phyloP scores from a whole-genome alignment of 2,888 invertebrate genomes.

The Melolontha melolontha region DNA sequence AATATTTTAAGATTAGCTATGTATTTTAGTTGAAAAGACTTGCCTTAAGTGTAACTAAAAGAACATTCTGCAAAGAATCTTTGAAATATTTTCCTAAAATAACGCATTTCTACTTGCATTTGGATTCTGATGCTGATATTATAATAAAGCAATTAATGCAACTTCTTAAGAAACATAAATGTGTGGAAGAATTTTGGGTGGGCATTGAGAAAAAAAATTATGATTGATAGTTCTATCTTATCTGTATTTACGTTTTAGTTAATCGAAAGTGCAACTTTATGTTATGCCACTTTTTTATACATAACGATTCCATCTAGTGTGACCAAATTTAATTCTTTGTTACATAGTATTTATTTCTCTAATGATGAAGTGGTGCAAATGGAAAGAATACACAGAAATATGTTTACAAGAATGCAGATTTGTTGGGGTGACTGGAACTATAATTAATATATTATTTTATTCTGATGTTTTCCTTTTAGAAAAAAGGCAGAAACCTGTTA shows the following conservation, averaged over 20 bases:
- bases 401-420: slow-evolving; percentile 18
- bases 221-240: neutral
- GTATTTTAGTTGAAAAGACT: slow-evolving; percentile 35
- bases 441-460: neutral
- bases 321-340: slow-evolving; percentile 23
- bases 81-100: slow-evolving; percentile 35
- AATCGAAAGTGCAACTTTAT: slow-evolving; percentile 29
- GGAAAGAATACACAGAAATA: slow-evolving; percentile 26
- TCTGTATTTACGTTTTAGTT: slow-evolving; percentile 21
- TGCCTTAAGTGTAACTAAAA: slow-evolving; percentile 31
- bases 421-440: slow-evolving; percentile 22
- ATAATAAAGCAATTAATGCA: slow-evolving; percentile 17
- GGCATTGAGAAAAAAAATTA: neutral
- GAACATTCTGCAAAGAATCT: slow-evolving; percentile 34
- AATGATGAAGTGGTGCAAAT: slow-evolving; percentile 21
- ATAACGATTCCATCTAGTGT: slow-evolving; percentile 22
- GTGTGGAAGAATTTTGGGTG: slow-evolving; percentile 38
- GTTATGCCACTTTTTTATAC: neutral
- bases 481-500: slow-evolving; percentile 1
- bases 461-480: slow-evolving; percentile 8
- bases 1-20: neutral
- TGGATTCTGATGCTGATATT: slow-evolving; percentile 21
- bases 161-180: slow-evolving; percentile 11
- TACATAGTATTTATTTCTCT: slow-evolving; percentile 27
- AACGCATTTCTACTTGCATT: slow-evolving; percentile 36